Conservation (phyloP, 2,888 invertebrate species). For the Syritta pipiens region DNA sequence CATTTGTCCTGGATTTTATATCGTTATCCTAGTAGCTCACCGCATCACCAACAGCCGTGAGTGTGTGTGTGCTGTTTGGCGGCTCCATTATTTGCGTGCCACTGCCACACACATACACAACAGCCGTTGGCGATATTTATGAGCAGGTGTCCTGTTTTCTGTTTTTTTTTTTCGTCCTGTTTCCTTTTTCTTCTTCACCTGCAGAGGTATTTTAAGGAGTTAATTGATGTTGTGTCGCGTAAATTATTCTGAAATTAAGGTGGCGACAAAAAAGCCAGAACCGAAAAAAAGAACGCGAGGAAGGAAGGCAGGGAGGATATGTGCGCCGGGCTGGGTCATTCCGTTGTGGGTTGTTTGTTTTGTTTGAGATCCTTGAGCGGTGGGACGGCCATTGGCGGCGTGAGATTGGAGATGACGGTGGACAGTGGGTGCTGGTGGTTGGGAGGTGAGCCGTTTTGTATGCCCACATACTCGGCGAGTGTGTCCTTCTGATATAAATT, state of each 20-base stretch:
- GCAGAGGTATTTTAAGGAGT: conserved; percentile 77
- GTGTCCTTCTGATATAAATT: conserved; percentile 62
- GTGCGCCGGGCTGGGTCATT: conserved; percentile 36
- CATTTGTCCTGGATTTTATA: conserved; percentile 65
- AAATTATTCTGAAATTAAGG: conserved; percentile 78
- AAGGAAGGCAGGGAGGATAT: conserved; percentile 2
- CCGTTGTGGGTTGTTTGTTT: conserved; percentile 39
- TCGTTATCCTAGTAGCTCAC: conserved; percentile 67
- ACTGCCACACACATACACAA: neutral
- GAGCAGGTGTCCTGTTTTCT: conserved; percentile 27
- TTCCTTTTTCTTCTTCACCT: conserved; percentile 73
- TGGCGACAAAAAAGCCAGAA: conserved; percentile 70
- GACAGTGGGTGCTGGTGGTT: neutral
- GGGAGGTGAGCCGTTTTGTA: conserved; percentile 19
- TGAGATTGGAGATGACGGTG: conserved; percentile 15
- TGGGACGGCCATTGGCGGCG: conserved; percentile 9
- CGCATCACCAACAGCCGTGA: conserved; percentile 31
- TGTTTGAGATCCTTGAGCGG: conserved; percentile 58
- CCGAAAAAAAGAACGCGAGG: neutral
- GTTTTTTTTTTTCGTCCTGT: conserved; percentile 25
- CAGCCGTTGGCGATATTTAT: conserved; percentile 61
- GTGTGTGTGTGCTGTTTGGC: too few relatives aligned
- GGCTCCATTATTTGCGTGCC: conserved; percentile 63
- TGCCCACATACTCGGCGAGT: conserved; percentile 21
- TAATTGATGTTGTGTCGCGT: conserved; percentile 79